A percentile compares a stretch with the other conserved stretches of the same genome.
Evolutionary conservation across 1,140 invertebrate species (phyloP).

Genomic region (Drosophila nigromelanica): DNA sequence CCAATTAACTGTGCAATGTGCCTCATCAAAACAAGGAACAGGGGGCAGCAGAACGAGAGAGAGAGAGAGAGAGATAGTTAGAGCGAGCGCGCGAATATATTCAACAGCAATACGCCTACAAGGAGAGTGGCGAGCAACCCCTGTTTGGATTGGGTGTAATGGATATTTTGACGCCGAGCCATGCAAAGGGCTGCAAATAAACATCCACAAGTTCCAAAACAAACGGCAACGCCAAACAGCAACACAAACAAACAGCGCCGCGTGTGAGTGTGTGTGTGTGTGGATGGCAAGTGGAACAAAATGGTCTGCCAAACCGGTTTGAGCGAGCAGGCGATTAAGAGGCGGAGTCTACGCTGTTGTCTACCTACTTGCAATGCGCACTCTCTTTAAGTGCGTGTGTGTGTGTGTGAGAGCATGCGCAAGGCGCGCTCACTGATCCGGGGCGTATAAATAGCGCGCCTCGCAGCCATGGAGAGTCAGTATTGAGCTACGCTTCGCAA

Average conservation of each 20-base stretch:
- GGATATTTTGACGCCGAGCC: constrained; percentile 83
- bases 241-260: constrained; percentile 26
- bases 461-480: constrained; percentile 58
- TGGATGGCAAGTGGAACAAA: constrained; percentile 78
- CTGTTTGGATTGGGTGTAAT: constrained; percentile 83
- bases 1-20: constrained; percentile 58
- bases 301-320: constrained; percentile 60
- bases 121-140: constrained; percentile 44
- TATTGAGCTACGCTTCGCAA: constrained; percentile 56
- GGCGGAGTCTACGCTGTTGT: constrained; percentile 46
- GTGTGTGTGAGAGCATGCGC: not conserved
- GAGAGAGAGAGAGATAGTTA: not conserved
- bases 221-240: constrained; percentile 30
- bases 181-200: constrained; percentile 80
- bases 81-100: not conserved
- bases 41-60: not conserved
- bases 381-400: constrained; percentile 17
- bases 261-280: constrained; percentile 28
- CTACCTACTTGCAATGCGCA: not conserved
- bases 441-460: constrained; percentile 68
- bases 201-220: constrained; percentile 80
- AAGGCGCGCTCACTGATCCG: constrained; percentile 13
- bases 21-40: constrained; percentile 50
- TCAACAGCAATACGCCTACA: constrained; percentile 43
- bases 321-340: not conserved